Evolutionary conservation across 2,113 vertebrate species (phyloP), one percentile per base, ranked within the genome.

Genomic region (Cathartes aura): DNA sequence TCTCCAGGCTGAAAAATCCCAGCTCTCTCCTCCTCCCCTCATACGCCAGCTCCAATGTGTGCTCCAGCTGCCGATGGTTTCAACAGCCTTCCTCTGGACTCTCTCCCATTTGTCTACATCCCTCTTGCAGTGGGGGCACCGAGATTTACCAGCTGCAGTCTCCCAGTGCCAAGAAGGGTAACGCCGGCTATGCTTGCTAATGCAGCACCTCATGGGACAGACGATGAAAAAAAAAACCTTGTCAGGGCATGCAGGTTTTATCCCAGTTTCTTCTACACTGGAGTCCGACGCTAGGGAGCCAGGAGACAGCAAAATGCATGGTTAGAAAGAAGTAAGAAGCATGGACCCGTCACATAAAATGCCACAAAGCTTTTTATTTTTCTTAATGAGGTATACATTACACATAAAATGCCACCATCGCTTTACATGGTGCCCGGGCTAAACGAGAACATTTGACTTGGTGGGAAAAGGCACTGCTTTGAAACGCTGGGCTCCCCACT

Each of bases 21-120:
- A 53, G 17, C 45, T 47, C 34, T 32, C 45, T 18, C 26, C 38
- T 30, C 43, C 32, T 36, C 9, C 32, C 13, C n/a, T n/a, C 53
- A 19, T 8, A 29, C 1, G 1, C 29, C 18, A 0, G 38, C 38
- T 38, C 38, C 38, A 38, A 38, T 38, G 38, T 7, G 3, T 34
- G 7, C 16, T 52, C 32, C 38, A 60, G 63, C 19, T n/a, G 22
- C 32, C 0, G 1, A 11, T 11, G 64, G 29, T 24, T 53, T 60
- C 40, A 53, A 38, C 45, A 23, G 27, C 34, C 45, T 59, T 60
- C 38, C 45, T 52, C 22, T 23, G 29, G 45, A 22, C 78, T 38
- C 38, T 22, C 15, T 48, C 15, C 20, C 23, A 20, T 38, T 24
- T 67, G 32, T 11, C 43, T 52, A 24, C 38, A 24, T 30, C 55